phyloP scores from a whole-genome alignment of 2,888 invertebrate species.

The Micropterix aruncella region DNA sequence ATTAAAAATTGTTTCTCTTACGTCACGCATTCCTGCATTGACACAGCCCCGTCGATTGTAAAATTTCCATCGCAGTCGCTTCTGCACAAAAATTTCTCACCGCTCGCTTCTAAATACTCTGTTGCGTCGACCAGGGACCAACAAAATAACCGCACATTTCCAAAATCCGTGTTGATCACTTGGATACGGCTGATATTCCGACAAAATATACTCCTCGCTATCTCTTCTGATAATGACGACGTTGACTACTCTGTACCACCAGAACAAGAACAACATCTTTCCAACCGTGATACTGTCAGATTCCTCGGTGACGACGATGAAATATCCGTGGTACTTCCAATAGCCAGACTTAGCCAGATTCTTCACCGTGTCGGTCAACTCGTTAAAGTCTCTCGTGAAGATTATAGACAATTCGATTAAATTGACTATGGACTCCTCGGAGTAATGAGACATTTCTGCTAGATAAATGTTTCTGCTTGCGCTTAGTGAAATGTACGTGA shows the following conservation, averaged over 20 bases:
- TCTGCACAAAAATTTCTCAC: slow-evolving; percentile 5
- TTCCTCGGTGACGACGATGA: neutral
- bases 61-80: slow-evolving; percentile 4
- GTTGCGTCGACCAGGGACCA: slow-evolving; percentile 7
- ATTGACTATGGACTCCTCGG: neutral
- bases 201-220: neutral
- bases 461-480: too few species aligned
- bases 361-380: neutral
- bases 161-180: neutral
- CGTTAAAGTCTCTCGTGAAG: neutral
- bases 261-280: slow-evolving; percentile 8
- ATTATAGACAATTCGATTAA: neutral
- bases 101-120: slow-evolving; percentile 8
- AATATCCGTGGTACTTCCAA: neutral
- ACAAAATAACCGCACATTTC: slow-evolving; percentile 7
- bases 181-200: slow-evolving; percentile 7
- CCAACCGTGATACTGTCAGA: neutral
- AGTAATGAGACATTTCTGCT: too few species aligned
- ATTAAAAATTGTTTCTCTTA: neutral
- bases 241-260: slow-evolving; percentile 8
- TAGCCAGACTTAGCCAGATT: neutral
- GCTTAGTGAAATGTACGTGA: too few species aligned
- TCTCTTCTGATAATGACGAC: slow-evolving; percentile 5
- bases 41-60: slow-evolving; percentile 1
- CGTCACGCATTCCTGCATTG: slow-evolving; percentile 8